Evolutionary conservation across 2,888 invertebrate species (phyloP), one percentile per base, ranked within the genome.

Genomic region (Margaritifera margaritifera): DNA sequence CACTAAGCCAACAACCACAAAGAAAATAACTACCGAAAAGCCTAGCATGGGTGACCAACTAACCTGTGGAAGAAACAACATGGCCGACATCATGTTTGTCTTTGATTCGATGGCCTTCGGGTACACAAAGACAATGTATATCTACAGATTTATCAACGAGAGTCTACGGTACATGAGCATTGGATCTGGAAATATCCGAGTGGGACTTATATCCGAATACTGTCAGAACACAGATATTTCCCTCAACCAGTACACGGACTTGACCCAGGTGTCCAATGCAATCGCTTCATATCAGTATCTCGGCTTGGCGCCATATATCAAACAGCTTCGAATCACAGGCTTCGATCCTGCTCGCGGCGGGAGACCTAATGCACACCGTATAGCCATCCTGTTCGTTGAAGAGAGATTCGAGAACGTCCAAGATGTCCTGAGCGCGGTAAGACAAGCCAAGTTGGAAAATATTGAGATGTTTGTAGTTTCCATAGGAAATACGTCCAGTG

Each of bases 1-100:
- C 15, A 42, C 42, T 3, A 42, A 11, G 42, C 15, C 42, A 42
- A 42, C 42, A 42, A 42, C 42, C 11, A 42, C 42, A 15, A 15
- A 11, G 42, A 42, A 42, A 42, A 42, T 42, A 2, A 42, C 3
- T 42, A 42, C 42, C 42, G 2, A 2, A 42, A 15, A 42, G 2
- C 4, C 42, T 3, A 42, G 15, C 42, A 42, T 42, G 11, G 15
- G 15, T 42, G 59, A 66, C 20, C 60, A 66, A 57, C 15, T 72
- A 72, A 73, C 59, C 1, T 80, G 80, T 64, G 66, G 67, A 1
- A 53, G 68, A 5, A 64, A 66, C 20, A 27, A 24, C 19, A 56
- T 66, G n/a, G 78, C 80, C 11, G 84, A 85, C 58, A 78, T 83
- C 19, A 69, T 84, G 62, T 84, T 85, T 61, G 69, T 80, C 15